Conservation (phyloP, 2,113 vertebrate genomes). For the Herpailurus yagouaroundi region DNA sequence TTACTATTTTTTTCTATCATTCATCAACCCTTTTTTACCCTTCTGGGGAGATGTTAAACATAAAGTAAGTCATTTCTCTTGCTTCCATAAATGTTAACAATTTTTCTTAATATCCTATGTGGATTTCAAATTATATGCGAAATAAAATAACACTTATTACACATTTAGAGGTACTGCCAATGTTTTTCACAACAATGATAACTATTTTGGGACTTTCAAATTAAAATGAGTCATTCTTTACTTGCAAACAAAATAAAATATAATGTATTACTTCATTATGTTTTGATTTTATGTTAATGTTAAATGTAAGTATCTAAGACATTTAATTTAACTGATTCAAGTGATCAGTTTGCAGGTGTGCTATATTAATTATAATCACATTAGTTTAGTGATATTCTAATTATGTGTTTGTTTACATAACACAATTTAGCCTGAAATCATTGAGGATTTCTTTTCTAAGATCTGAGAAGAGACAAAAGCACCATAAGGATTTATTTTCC, state of each 20-base stretch:
- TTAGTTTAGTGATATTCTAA: constrained; percentile 64
- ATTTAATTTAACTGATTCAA: constrained; percentile 77
- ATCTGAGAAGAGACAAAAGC: constrained; percentile 63
- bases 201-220: constrained; percentile 57
- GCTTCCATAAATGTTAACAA: constrained; percentile 26
- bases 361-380: constrained; percentile 72
- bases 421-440: constrained; percentile 22
- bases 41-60: not conserved
- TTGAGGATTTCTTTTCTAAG: constrained; percentile 2
- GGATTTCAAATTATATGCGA: constrained; percentile 8
- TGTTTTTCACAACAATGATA: constrained; percentile 64
- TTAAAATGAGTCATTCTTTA: constrained; percentile 53
- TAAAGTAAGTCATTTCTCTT: not conserved
- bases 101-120: constrained; percentile 44
- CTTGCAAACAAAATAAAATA: constrained; percentile 62
- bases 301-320: constrained; percentile 55
- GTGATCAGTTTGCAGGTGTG: constrained; percentile 67
- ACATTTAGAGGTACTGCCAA: constrained; percentile 44
- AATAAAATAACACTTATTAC: not conserved
- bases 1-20: constrained; percentile 20
- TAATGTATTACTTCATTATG: constrained; percentile 24
- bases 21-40: not conserved
- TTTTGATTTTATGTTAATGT: constrained; percentile 51
- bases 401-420: constrained; percentile 70
- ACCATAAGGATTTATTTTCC: constrained; percentile 57